A percentile compares a stretch with the other conserved stretches of the same genome.
Evolutionary conservation across 2,888 invertebrate genomes (phyloP).

Genomic region (Cephus rjabovi): DNA sequence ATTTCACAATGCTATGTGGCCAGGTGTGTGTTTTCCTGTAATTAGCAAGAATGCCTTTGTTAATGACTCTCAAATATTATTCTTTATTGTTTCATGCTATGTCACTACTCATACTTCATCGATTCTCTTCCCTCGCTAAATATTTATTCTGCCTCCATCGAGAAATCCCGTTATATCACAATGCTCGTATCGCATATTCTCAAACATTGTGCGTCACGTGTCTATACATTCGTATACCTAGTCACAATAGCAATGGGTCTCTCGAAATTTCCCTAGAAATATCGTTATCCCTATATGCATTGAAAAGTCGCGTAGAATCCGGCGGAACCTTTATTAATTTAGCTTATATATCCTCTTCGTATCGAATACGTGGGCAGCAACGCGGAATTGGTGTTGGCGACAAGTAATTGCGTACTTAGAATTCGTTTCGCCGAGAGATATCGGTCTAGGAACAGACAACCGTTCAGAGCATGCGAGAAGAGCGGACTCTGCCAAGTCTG

Average conservation of each 20-base stretch:
- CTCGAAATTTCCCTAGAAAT: not conserved
- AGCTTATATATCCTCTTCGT: not conserved
- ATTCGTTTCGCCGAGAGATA: constrained; percentile 4
- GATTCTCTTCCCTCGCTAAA: not conserved
- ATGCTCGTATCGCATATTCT: not conserved
- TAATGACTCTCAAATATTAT: not conserved
- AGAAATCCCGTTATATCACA: not conserved
- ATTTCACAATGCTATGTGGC: not conserved
- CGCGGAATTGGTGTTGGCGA: not conserved
- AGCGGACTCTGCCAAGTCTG: constrained; percentile 9
- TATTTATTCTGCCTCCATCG: not conserved
- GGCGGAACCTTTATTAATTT: not conserved
- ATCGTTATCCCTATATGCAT: not conserved
- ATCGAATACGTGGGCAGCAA: not conserved
- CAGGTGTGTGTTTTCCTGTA: not conserved
- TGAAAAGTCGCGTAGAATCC: not conserved
- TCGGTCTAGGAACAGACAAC: not conserved
- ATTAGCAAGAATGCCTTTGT: not conserved
- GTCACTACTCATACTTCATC: not conserved
- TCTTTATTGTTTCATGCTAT: not conserved
- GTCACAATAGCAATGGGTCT: not conserved
- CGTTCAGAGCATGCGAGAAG: not conserved
- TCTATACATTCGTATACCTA: not conserved
- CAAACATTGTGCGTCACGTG: not conserved
- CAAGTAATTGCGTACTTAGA: constrained; percentile 1